Evolutionary conservation across 2,113 vertebrate species (phyloP).

Genomic region (Heptranchias perlo): DNA sequence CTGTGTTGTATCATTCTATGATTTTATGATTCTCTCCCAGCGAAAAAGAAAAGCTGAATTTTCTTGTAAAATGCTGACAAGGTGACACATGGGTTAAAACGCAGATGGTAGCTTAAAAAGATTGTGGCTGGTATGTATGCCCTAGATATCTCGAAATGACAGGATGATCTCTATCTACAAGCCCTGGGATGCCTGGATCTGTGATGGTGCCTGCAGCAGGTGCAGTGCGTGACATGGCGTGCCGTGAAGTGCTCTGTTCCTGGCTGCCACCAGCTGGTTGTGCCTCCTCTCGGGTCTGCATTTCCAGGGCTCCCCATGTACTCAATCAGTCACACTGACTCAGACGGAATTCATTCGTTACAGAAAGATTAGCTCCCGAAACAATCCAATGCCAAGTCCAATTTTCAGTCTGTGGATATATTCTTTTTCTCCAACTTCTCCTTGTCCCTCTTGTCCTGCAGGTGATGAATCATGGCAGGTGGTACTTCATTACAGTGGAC

Average conservation of each 20-base stretch:
- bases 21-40: too few species aligned
- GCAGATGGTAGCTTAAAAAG: neutral
- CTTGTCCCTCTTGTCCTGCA: neutral
- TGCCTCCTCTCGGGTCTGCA: neutral
- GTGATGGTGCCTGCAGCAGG: neutral
- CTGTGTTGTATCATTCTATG: neutral
- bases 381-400: neutral
- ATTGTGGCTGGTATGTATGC: neutral
- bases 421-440: neutral
- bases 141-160: neutral
- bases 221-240: neutral
- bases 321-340: neutral
- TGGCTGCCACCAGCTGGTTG: neutral
- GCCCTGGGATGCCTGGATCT: neutral
- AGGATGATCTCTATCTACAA: neutral
- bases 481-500: neutral
- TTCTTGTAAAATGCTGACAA: neutral
- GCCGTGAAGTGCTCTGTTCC: neutral
- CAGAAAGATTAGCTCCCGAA: neutral
- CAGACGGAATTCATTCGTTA: neutral
- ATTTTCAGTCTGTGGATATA: neutral
- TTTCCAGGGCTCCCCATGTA: neutral
- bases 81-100: neutral
- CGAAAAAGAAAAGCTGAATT: neutral
- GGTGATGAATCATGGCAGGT: neutral